Evolutionary conservation across 2,888 invertebrate species (phyloP).

Genomic region (Mongoloraphidia duomilia): DNA sequence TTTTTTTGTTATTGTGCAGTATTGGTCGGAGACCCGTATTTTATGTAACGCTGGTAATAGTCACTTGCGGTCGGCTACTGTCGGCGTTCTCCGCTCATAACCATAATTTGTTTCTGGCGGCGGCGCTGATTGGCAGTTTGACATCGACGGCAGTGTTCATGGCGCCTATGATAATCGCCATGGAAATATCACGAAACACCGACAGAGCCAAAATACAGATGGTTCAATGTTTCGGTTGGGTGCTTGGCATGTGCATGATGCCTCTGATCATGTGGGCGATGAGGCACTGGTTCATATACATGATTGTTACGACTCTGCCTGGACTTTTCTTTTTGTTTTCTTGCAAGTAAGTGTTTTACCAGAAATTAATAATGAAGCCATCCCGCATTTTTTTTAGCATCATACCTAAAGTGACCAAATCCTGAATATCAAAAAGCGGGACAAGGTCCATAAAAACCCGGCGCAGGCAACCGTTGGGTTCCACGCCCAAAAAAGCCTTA

Average conservation of each 20-base stretch:
- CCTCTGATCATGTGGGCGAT: constrained; percentile 36
- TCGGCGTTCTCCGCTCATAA: constrained; percentile 28
- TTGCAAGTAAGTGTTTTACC: constrained; percentile 27
- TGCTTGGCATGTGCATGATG: constrained; percentile 33
- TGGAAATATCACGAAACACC: constrained; percentile 37
- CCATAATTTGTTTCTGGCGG: constrained; percentile 30
- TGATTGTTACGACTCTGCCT: constrained; percentile 34
- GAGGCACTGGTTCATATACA: constrained; percentile 33
- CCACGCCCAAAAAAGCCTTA: too few relatives aligned
- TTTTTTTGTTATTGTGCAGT: constrained; percentile 20
- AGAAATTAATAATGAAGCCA: neutral
- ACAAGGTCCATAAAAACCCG: too few relatives aligned
- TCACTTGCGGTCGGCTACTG: constrained; percentile 29
- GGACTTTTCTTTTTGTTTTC: constrained; percentile 29
- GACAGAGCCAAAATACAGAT: constrained; percentile 34
- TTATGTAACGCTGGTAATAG: constrained; percentile 30
- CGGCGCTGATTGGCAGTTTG: constrained; percentile 30
- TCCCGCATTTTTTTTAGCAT: neutral
- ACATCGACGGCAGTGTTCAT: constrained; percentile 33
- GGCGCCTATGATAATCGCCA: constrained; percentile 34
- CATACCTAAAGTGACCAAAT: too few relatives aligned
- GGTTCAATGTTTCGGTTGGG: constrained; percentile 36
- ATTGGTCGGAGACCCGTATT: constrained; percentile 35
- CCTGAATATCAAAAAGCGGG: too few relatives aligned
- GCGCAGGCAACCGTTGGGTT: too few relatives aligned